These are phyloP conservation scores for Elysia crispata DNA, from an alignment of 2,888 invertebrate species.

Conservation along the genomic window DNA sequence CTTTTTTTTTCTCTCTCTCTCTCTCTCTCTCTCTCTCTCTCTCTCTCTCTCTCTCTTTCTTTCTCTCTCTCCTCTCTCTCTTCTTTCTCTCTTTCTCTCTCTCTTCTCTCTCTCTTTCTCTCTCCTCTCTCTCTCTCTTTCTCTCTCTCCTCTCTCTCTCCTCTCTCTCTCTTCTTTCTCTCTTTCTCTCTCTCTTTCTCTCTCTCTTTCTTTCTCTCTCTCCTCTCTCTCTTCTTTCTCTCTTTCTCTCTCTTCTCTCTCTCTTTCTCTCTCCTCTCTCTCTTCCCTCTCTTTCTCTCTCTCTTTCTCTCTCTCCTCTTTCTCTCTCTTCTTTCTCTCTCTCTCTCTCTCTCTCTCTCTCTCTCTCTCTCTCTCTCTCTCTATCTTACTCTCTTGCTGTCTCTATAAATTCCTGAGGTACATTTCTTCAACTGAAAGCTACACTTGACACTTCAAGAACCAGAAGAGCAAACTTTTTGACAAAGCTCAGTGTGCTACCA, in stretches of 20 bases:
- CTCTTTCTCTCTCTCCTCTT: too few species aligned
- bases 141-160: neutral
- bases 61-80: neutral
- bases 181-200: neutral
- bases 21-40: neutral
- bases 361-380: too few species aligned
- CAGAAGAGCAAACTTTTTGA: too few species aligned
- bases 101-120: neutral
- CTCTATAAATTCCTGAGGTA: too few species aligned
- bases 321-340: too few species aligned
- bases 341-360: too few species aligned
- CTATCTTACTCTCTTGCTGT: too few species aligned
- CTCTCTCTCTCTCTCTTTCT: neutral
- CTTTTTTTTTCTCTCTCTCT: neutral
- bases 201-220: neutral
- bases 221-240: neutral
- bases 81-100: neutral
- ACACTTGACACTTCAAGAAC: too few species aligned
- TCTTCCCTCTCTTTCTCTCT: neutral
- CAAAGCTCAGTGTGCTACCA: too few species aligned
- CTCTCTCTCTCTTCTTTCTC: neutral
- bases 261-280: neutral
- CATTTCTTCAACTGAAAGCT: too few species aligned
- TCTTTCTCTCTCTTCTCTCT: neutral
- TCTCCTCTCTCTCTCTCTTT: neutral